Evolutionary conservation across 2,113 vertebrate species (phyloP), one percentile per base, ranked within the genome.

Genomic region (Hippolais icterina): DNA sequence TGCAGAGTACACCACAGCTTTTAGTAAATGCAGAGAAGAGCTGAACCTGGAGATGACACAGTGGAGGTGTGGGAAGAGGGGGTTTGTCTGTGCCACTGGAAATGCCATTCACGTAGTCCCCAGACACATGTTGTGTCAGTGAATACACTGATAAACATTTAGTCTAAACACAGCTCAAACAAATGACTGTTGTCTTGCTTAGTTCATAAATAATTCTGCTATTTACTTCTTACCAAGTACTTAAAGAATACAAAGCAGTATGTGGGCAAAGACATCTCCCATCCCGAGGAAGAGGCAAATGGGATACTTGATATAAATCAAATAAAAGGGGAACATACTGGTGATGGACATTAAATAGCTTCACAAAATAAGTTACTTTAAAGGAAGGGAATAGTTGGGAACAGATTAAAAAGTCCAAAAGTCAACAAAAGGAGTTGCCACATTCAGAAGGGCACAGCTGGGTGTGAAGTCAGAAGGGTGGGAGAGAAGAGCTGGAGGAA

Each of bases 151-250:
- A 68, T 84, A 94, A 94, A 90, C 90, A 68, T 81, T 87, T 71
- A 39, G 54, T 56, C 70, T 84, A 84, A 89, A 77, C 54, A 79
- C 50, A 74, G 33, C 47, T 86, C 42, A 89, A 96, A 65, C 71
- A 74, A 94, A 90, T 74, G 3, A 70, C 86, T 82, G 19, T 57
- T 83, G 85, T 80, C 90, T 88, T 86, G 72, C 64, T 86, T 39
- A 70, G 76, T 77, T 93, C 68, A 90, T 85, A 92, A 94, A 95
- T 85, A 94, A 95, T 86, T 83, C 76, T 87, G 77, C 57, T 88
- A 42, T 86, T 80, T 88, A 70, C 52, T 86, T 79, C 71, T 79
- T 35, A 49, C 23, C 41, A 46, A 88, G 68, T 74, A 41, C 83
- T 57, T 70, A 31, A 50, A 83, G 71, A 93, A 86, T n/a, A 88